Percentiles rank a stretch among this genome's conserved stretches.
These are phyloP conservation scores for Patiria pectinifera DNA, from an alignment of 53 echinoderm and acorn worm species.

Conservation along the genomic window DNA sequence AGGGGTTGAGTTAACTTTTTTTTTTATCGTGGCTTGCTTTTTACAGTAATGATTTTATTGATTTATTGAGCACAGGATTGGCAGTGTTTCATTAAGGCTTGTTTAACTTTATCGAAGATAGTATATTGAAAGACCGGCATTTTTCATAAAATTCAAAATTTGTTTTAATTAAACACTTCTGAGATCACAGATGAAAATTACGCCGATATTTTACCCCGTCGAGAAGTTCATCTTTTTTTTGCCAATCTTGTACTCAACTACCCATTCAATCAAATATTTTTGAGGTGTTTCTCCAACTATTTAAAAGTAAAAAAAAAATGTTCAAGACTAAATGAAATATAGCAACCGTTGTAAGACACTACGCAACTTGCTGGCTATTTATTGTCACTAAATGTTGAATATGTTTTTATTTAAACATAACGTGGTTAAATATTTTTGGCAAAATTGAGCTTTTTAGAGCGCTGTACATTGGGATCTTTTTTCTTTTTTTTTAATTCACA, in stretches of 20 bases:
- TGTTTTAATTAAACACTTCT: too few species aligned
- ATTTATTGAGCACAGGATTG: not conserved
- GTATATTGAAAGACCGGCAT: too few species aligned
- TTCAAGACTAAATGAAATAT: not conserved
- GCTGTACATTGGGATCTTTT: slow-evolving; percentile 7
- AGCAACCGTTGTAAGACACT: not conserved
- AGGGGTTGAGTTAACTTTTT: not conserved
- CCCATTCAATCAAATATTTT: not conserved
- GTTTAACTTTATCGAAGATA: too few species aligned
- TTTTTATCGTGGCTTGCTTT: not conserved
- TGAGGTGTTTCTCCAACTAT: not conserved
- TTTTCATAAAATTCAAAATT: too few species aligned
- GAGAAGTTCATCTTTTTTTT: not conserved
- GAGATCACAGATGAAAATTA: too few species aligned
- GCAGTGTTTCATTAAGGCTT: not conserved
- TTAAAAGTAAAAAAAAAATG: not conserved
- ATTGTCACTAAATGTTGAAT: not conserved
- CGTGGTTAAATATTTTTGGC: not conserved
- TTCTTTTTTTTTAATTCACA: not conserved
- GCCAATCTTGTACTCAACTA: not conserved
- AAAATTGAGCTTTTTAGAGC: not conserved
- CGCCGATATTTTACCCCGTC: not conserved
- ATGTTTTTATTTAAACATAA: not conserved
- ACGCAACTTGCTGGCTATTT: slow-evolving; percentile 34
- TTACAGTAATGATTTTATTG: not conserved